Percentiles rank a stretch among this genome's conserved stretches.
These are phyloP conservation scores for Corythornis leucogaster DNA, from an alignment of 2,797 vertebrate genomes.

Conservation along the genomic window DNA sequence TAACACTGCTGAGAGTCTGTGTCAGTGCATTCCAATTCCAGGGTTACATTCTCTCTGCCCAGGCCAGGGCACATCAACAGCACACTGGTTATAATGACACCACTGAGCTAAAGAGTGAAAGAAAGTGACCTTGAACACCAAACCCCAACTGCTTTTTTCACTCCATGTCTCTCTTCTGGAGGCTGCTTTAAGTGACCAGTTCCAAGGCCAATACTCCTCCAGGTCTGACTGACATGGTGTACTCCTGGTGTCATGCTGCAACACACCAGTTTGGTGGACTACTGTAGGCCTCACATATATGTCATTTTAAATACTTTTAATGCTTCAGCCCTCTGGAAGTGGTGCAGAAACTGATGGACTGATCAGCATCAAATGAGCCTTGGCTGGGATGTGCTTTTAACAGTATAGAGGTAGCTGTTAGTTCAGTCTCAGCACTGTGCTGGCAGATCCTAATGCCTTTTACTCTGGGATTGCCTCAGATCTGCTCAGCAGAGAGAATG, in stretches of 20 bases:
- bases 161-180: neutral
- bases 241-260: neutral
- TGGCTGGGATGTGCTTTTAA: neutral
- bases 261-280: neutral
- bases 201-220: neutral
- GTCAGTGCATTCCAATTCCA: neutral
- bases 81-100: neutral
- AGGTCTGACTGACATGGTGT: neutral
- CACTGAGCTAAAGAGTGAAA: neutral
- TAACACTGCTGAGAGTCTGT: neutral
- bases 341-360: neutral
- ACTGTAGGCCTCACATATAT: too few relatives aligned
- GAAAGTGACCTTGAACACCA: neutral
- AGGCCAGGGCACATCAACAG: neutral
- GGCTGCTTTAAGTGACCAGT: neutral
- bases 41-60: neutral
- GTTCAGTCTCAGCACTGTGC: neutral
- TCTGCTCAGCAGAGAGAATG: neutral
- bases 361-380: neutral
- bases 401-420: neutral
- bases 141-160: neutral
- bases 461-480: neutral
- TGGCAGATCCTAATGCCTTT: neutral
- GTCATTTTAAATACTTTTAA: neutral
- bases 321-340: neutral